A percentile compares a stretch with the other conserved stretches of the same genome.
Evolutionary conservation across 2,113 vertebrate species (phyloP).

Genomic region (Hydrochoerus hydrochaeris): DNA sequence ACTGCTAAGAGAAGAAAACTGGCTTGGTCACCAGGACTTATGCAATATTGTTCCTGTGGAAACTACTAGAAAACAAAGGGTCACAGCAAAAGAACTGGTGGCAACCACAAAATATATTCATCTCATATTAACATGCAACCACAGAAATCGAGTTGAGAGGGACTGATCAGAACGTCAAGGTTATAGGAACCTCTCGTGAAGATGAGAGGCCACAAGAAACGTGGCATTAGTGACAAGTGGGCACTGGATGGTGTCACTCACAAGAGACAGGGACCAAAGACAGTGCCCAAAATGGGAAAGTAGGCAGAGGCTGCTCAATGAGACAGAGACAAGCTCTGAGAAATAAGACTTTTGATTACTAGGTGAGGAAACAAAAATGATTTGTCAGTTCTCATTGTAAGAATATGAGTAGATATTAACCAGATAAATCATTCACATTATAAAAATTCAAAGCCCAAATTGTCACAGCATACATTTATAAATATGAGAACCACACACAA

Average conservation of each 20-base stretch:
- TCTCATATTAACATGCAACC: background rate
- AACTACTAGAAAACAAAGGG: background rate
- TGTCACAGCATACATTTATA: background rate
- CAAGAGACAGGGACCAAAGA: background rate
- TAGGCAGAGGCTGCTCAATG: background rate
- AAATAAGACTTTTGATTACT: background rate
- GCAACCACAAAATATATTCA: background rate
- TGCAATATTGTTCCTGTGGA: background rate
- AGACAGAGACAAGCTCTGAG: background rate
- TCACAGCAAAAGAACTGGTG: background rate
- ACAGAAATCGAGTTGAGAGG: background rate
- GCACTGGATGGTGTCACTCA: background rate
- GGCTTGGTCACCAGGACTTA: background rate
- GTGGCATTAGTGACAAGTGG: background rate
- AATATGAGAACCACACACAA: background rate
- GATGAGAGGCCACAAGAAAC: background rate
- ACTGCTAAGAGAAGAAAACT: background rate
- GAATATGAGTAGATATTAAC: background rate
- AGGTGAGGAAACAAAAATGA: background rate
- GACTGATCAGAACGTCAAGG: background rate
- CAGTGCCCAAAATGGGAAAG: background rate
- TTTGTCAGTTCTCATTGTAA: background rate
- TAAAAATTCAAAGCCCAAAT: slow-evolving; percentile 14
- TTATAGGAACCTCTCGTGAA: background rate
- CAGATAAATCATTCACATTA: background rate